Base-by-base conservation (phyloP, 1,140 invertebrate genomes). In the Drosophila equinoxialis region DNA sequence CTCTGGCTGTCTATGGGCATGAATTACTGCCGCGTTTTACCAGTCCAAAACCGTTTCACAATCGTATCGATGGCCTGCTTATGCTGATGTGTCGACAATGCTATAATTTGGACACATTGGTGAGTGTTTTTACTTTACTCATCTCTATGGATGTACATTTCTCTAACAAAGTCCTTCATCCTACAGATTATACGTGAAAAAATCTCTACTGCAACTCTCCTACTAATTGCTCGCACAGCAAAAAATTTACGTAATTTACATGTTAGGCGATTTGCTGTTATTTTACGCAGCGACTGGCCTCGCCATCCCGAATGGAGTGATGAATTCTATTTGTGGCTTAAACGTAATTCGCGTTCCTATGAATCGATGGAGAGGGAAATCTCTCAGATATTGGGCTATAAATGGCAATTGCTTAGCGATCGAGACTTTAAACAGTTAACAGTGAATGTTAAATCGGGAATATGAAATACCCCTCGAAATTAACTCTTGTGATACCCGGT, bases 121-220 rank as follows among this genome's bases (percentile, higher is more conserved):
- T 95, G 91, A 92, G 92, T 41, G 7, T 2, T 6, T 26, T 11
- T 3, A 14, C 11, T 11, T 13, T 13, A 3, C 8, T 0, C n/a
- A 2, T 42, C 37, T 26, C n/a, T 1, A 35, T 11, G n/a, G 0
- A 35, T 11, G 10, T 5, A 1, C 23, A 68, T 7, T 62, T 71
- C 41, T 41, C 39, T 51, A 7, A 14, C 7, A 5, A 45, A 17
- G 5, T 17, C n/a, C 54, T 17, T n/a, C 1, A 45, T 23, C 4
- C 20, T 39, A 2, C 78, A 96, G 96, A 93, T 96, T 74, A 94
- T 97, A 14, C 93, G 96, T 4, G 96, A 97, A 82, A 93, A 95
- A 84, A 94, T 98, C 60, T 97, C 96, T 1, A 97, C 96, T 0
- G 94, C 95, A 0, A 97, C 96, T 1, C 93, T 97, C 11, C 90